Evolutionary conservation across 2,797 vertebrate genomes (phyloP), one percentile per base, ranked within the genome.

Genomic region (Acanthornis magna): DNA sequence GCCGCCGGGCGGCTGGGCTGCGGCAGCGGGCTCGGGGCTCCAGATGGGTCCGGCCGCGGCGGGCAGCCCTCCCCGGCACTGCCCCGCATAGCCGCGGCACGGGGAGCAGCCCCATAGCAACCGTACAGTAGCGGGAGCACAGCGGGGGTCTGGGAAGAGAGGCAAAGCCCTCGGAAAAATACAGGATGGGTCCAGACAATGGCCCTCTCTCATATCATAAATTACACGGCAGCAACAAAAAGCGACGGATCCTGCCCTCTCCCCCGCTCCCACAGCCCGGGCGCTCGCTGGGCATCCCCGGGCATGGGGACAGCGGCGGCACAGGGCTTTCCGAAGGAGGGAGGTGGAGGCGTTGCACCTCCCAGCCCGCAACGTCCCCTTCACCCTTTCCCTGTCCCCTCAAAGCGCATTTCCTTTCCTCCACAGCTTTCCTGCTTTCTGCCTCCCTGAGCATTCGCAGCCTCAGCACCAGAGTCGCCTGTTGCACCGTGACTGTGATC

Each of bases 21-120:
- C 66, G 95, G 94, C 95, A 88, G 67, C 60, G 32, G 94, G 88
- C 90, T 54, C n/a, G 58, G 70, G 73, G 85, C 93, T 96, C 91
- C 96, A 97, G 96, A 97, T 95, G 96, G 96, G 93, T 68, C 94
- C 63, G 32, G 70, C 11, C 7, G 25, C 7, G 51, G 47, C 4
- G 26, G 45, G 85, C 89, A 86, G 93, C 90, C 95, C 94, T 94
- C 95, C 94, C 96, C 62, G 42, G 85, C 95, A 15, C 62, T 47
- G 91, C 85, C 83, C 88, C 40, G 77, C 96, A 96, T 97, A 95
- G 96, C 94, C 32, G 70, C 51, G 50, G 95, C 58, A 9, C 54
- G 36, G 84, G 71, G 81, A 93, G 90, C 93, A 67, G 98, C 98
- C 98, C 97, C 98, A 96, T 97, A 96, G 98, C 98, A 98, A 98